A percentile compares a stretch with the other conserved stretches of the same genome.
Evolutionary conservation across 2,797 vertebrate species (phyloP).

Genomic region (Mycteria americana): DNA sequence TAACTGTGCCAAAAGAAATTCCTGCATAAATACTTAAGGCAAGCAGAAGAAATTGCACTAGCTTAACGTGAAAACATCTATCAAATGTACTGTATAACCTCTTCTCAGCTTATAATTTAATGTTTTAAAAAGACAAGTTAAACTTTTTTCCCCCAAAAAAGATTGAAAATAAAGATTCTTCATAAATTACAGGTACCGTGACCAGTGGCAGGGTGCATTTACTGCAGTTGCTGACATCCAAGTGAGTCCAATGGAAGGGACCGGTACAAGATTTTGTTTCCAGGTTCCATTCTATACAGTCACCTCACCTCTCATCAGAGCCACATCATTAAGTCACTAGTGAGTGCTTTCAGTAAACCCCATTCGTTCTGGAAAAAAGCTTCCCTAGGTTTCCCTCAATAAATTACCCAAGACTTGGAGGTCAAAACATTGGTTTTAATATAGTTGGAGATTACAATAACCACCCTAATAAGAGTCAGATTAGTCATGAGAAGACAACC

Average conservation of each 20-base stretch:
- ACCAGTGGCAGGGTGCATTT: neutral
- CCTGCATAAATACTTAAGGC: neutral
- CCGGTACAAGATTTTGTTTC: neutral
- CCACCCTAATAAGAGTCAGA: neutral
- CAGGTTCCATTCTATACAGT: neutral
- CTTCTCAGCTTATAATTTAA: constrained; percentile 32
- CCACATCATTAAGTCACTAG: neutral
- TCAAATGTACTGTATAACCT: constrained; percentile 30
- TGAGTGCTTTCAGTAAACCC: neutral
- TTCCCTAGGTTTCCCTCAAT: neutral
- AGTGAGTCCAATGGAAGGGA: neutral
- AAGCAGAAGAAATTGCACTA: constrained; percentile 33
- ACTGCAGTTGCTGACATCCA: neutral
- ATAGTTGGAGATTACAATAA: neutral
- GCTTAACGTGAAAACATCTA: constrained; percentile 11
- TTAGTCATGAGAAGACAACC: neutral
- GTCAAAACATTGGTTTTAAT: neutral
- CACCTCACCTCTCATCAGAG: neutral
- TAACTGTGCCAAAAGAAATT: neutral
- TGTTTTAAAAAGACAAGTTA: constrained; percentile 32
- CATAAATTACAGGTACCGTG: constrained; percentile 11
- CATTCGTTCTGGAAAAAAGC: neutral
- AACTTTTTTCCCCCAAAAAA: neutral
- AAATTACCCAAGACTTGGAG: neutral
- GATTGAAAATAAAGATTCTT: constrained; percentile 12